These are phyloP conservation scores for Eidolon helvum DNA, from an alignment of 2,113 vertebrate species.

Conservation along the genomic window DNA sequence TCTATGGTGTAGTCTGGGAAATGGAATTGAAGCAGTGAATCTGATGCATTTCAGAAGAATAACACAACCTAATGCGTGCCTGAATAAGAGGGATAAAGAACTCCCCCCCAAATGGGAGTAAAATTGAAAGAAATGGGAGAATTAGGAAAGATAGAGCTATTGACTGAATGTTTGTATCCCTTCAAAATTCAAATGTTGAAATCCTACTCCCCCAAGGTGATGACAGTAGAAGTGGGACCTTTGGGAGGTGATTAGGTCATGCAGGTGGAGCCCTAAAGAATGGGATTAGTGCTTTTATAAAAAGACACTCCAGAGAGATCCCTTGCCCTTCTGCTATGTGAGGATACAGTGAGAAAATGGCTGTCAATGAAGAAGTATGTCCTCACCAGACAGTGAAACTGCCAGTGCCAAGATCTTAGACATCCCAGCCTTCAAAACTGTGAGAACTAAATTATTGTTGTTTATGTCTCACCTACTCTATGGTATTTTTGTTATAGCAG, in stretches of 20 bases:
- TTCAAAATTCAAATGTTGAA: background rate
- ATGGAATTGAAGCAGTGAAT: background rate
- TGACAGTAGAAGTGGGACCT: background rate
- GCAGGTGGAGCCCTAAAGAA: background rate
- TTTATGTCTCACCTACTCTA: background rate
- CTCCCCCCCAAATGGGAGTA: background rate
- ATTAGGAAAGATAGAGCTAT: background rate
- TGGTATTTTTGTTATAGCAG: background rate
- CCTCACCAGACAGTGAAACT: background rate
- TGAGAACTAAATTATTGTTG: background rate
- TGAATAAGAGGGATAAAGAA: background rate
- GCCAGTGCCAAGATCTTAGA: background rate
- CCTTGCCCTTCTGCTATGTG: background rate
- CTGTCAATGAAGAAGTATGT: background rate
- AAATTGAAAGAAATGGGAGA: background rate
- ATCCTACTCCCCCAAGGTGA: background rate
- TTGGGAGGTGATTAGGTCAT: background rate
- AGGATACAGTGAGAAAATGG: background rate
- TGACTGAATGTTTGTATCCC: background rate
- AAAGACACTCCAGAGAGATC: background rate
- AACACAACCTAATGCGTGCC: background rate
- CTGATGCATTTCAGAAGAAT: background rate
- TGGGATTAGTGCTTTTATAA: background rate
- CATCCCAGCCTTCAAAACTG: background rate
- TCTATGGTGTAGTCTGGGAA: background rate